Conservation (phyloP, 2,113 vertebrate genomes). For the Nipponia nippon region DNA sequence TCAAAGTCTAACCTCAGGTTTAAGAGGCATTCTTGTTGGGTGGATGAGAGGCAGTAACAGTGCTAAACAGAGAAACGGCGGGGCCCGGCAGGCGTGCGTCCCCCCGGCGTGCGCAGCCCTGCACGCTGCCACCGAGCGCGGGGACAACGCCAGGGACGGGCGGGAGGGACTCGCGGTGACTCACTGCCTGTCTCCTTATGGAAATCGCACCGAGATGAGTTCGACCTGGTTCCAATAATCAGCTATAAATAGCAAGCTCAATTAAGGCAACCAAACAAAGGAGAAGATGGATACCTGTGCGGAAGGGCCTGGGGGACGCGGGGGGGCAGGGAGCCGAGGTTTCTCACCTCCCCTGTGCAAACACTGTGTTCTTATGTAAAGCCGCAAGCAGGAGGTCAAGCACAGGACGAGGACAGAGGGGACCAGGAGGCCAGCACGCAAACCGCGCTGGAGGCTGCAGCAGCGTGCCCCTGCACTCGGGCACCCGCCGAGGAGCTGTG, state of each 20-base stretch:
- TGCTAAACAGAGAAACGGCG: accelerated
- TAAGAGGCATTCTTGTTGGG: accelerated
- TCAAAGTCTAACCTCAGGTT: neutral
- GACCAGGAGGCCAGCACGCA: neutral
- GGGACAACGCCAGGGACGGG: accelerated
- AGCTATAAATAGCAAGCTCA: constrained; percentile 43
- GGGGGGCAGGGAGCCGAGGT: neutral
- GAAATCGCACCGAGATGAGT: neutral
- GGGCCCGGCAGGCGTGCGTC: accelerated
- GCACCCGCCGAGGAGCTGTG: neutral
- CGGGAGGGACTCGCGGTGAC: neutral
- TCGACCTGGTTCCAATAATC: constrained; percentile 40
- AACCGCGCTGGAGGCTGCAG: accelerated
- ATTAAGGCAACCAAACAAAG: constrained; percentile 24
- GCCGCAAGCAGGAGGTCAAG: neutral
- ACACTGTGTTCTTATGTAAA: neutral
- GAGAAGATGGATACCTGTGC: neutral
- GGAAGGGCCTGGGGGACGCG: accelerated
- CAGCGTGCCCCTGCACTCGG: accelerated
- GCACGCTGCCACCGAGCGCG: accelerated
- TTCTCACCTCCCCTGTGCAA: neutral
- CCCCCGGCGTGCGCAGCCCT: neutral
- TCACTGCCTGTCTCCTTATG: neutral
- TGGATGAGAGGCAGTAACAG: accelerated
- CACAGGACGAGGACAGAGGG: accelerated